These are phyloP conservation scores for Mnemiopsis leidyi DNA, from an alignment of 37 sponge, comb jelly and placozoan genomes.

Conservation along the genomic window DNA sequence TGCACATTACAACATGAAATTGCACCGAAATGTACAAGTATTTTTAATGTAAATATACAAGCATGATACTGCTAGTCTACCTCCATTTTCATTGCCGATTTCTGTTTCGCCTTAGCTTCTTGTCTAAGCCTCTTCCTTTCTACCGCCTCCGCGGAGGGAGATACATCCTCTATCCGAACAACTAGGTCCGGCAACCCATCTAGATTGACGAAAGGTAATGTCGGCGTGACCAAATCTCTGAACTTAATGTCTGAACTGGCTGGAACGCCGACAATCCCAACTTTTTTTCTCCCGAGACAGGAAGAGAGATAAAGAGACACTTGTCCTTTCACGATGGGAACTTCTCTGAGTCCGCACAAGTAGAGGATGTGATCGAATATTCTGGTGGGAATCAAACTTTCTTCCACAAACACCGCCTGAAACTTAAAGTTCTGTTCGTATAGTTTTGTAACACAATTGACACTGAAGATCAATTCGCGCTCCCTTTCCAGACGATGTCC, in stretches of 20 bases:
- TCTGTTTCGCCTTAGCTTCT: neutral
- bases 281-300: conserved; percentile 22
- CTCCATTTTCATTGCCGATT: neutral
- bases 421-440: neutral
- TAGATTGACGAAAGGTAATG: neutral
- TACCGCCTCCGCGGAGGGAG: neutral
- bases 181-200: neutral
- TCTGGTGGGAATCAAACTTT: neutral
- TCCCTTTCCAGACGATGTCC: conserved; percentile 31
- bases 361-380: conserved; percentile 42
- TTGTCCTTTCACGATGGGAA: neutral
- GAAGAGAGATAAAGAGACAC: neutral
- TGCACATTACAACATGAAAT: too few species aligned
- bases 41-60: too few species aligned
- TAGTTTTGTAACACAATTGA: conserved; percentile 37
- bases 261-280: conserved; percentile 11
- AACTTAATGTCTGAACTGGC: neutral
- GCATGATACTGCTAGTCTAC: too few species aligned
- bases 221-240: neutral
- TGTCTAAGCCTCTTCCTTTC: neutral
- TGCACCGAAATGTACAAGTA: too few species aligned
- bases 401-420: conserved; percentile 11
- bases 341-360: neutral
- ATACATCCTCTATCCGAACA: neutral
- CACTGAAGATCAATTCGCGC: conserved; percentile 28